phyloP scores from a whole-genome alignment of 2,888 invertebrate species.

The Scaptomyza caliginosa region DNA sequence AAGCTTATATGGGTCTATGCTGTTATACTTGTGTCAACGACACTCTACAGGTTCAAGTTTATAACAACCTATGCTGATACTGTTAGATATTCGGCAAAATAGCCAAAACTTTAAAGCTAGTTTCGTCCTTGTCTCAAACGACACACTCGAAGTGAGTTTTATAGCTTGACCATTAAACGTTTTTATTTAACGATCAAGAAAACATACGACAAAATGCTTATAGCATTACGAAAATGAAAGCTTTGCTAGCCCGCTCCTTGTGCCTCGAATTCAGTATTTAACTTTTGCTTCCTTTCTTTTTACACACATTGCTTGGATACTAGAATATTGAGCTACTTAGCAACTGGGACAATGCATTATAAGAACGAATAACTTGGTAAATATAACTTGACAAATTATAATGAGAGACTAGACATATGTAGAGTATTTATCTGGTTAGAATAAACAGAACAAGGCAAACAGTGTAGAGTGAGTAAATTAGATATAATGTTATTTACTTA shows the following conservation, averaged over 20 bases:
- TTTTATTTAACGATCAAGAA: slow-evolving; percentile 20
- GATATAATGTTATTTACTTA: slow-evolving; percentile 26
- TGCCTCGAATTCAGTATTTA: slow-evolving; percentile 2
- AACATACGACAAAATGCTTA: slow-evolving; percentile 16
- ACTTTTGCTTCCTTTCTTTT: slow-evolving; percentile 22
- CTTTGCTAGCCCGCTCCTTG: neutral
- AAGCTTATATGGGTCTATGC: neutral
- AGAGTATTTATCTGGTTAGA: slow-evolving; percentile 1
- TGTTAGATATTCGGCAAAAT: neutral
- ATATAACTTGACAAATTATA: slow-evolving; percentile 29
- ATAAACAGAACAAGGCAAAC: slow-evolving; percentile 24
- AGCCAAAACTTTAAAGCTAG: neutral
- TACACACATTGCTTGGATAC: slow-evolving; percentile 20
- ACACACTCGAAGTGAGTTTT: neutral
- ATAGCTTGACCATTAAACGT: neutral
- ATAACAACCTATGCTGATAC: no score
- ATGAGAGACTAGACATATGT: neutral
- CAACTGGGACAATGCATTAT: slow-evolving; percentile 32
- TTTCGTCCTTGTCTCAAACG: neutral
- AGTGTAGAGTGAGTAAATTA: slow-evolving; percentile 25
- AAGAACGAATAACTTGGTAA: slow-evolving; percentile 26
- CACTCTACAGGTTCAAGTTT: neutral
- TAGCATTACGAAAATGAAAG: neutral
- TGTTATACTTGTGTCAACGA: slow-evolving; percentile 1
- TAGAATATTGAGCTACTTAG: slow-evolving; percentile 2